Percentiles rank a stretch among this genome's conserved stretches.
Evolutionary conservation across 2,113 vertebrate genomes (phyloP).

Genomic region (Indicator indicator): DNA sequence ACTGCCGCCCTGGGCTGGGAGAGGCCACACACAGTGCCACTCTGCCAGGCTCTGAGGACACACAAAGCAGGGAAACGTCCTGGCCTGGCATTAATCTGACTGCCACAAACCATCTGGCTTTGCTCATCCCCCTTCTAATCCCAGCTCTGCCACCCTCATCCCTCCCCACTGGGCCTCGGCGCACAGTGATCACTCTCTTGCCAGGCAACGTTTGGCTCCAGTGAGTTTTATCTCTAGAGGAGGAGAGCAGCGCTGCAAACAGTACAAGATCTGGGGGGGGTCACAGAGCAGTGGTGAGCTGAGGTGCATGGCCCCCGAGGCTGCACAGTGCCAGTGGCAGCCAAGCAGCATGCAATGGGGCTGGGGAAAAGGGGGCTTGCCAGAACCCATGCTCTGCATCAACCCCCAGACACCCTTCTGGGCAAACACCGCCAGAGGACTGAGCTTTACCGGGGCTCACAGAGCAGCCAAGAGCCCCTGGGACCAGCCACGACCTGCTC

Average conservation of each 20-base stretch:
- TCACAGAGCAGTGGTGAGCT: not conserved
- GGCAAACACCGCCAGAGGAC: accelerated
- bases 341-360: slow-evolving; percentile 14
- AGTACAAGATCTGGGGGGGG: not conserved
- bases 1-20: accelerated
- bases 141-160: not conserved
- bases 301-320: accelerated
- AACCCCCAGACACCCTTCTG: not conserved
- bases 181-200: not conserved
- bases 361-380: not conserved
- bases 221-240: slow-evolving; percentile 57
- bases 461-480: accelerated
- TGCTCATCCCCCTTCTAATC: not conserved
- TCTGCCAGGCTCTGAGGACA: not conserved
- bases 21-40: accelerated
- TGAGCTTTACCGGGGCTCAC: not conserved
- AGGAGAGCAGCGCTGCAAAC: accelerated
- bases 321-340: accelerated
- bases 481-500: not conserved
- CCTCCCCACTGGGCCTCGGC: accelerated
- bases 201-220: slow-evolving; percentile 3
- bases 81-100: accelerated
- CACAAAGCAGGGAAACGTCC: not conserved
- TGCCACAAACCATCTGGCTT: not conserved
- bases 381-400: not conserved